phyloP scores from a whole-genome alignment of 2,888 invertebrate genomes.

The Lepidocyrtinus sp. region DNA sequence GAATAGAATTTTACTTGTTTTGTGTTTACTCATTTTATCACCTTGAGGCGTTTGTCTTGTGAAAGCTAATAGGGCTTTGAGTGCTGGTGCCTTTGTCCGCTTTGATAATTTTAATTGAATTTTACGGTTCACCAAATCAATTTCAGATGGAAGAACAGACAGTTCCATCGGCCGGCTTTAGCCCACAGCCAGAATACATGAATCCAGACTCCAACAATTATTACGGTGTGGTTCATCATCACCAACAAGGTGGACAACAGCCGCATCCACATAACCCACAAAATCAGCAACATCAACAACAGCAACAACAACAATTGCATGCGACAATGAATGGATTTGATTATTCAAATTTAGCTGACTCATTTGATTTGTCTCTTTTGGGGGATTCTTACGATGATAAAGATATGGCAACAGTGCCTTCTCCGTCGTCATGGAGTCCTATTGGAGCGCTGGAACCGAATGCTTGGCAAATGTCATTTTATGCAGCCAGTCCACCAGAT shows the following conservation, averaged over 20 bases:
- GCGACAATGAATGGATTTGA: slow-evolving; percentile 43
- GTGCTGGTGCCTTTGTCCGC: neutral
- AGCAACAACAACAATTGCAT: slow-evolving; percentile 45
- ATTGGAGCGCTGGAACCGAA: slow-evolving; percentile 59
- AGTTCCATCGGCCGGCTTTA: slow-evolving; percentile 84
- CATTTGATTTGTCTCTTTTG: slow-evolving; percentile 68
- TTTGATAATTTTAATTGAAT: neutral
- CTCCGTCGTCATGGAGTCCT: slow-evolving; percentile 67
- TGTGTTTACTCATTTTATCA: neutral
- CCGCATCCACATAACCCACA: slow-evolving; percentile 9
- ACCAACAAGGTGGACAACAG: slow-evolving; percentile 73
- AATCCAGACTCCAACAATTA: slow-evolving; percentile 34
- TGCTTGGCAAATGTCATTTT: slow-evolving; percentile 67
- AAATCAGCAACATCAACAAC: slow-evolving; percentile 25
- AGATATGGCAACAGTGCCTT: slow-evolving; percentile 68
- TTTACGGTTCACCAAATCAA: slow-evolving; percentile 49
- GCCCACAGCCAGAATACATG: slow-evolving; percentile 78
- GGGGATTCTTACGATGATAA: slow-evolving; percentile 67
- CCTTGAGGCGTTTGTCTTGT: neutral
- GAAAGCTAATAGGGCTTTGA: neutral
- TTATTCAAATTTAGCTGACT: slow-evolving; percentile 65
- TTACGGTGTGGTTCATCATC: slow-evolving; percentile 70
- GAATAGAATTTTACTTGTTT: neutral
- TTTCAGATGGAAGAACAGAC: slow-evolving; percentile 85
- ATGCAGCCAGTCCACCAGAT: slow-evolving; percentile 65